Evolutionary conservation across 1,140 invertebrate species (phyloP), one percentile per base, ranked within the genome.

Genomic region (Ceratosolen solmsi): DNA sequence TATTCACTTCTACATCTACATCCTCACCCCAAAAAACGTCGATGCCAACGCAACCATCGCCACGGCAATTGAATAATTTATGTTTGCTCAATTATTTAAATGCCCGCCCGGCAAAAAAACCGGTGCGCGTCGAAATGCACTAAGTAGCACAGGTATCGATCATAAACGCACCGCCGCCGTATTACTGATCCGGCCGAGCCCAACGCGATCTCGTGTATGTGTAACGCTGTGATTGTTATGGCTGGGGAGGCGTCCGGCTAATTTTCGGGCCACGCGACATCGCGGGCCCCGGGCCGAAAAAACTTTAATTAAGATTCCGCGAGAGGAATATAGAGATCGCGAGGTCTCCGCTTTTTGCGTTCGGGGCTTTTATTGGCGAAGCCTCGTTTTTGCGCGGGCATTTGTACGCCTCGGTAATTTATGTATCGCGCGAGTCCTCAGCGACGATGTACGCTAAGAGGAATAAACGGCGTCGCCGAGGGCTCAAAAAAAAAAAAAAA

Each of bases 11-110:
- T 58, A 2, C 20, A n/a, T n/a, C n/a, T n/a, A n/a, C n/a, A n/a
- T n/a, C 0, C n/a, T 5, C 5, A 4, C 46, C 58, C 58, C 25
- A 60, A 46, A 65, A 77, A 77, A 65, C n/a, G n/a, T n/a, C n/a
- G n/a, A n/a, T n/a, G 30, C 25, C 27, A n/a, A 38, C n/a, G 17
- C 41, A 58, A 71, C 68, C 49, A 79, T 71, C 77, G 41, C 27
- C 0, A 74, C 71, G 79, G 72, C 79, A 75, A 74, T 81, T 76
- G 79, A 75, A 81, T 81, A 75, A 81, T 81, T 81, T 81, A 80
- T 81, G 72, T 75, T 70, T 75, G 72, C 58, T 75, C 79, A 70
- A 81, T 81, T 81, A 81, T 81, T 81, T 71, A 81, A 81, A 81
- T 80, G 78, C 3, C 11, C 30, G 22, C 30, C 25, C 8, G n/a